These are phyloP conservation scores for Parnassius glacialis DNA, from an alignment of 2,888 invertebrate species.

Conservation along the genomic window DNA sequence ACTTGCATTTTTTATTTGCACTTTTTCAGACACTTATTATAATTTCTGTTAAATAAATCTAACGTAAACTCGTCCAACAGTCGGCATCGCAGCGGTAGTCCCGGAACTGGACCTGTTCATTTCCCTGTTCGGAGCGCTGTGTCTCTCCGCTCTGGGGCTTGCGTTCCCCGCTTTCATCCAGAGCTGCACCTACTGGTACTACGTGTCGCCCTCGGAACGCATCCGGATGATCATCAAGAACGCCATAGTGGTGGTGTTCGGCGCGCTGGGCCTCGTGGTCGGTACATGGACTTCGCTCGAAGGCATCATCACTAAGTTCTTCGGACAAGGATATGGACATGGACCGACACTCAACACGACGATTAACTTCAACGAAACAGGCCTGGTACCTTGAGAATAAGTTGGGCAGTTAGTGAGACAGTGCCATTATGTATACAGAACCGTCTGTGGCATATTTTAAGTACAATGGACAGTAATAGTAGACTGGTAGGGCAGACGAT, in stretches of 20 bases:
- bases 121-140: conserved; percentile 92
- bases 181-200: conserved; percentile 89
- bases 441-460: conserved; percentile 43
- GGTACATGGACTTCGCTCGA: conserved; percentile 86
- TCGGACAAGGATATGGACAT: conserved; percentile 33
- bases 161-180: conserved; percentile 95
- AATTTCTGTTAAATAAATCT: no score
- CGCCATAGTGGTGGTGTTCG: conserved; percentile 83
- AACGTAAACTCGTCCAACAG: conserved; percentile 64
- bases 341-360: conserved; percentile 32
- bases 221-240: conserved; percentile 83
- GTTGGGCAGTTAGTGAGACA: conserved; percentile 30
- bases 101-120: conserved; percentile 91
- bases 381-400: conserved; percentile 29
- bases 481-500: not conserved
- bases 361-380: conserved; percentile 33
- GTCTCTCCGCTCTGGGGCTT: conserved; percentile 92
- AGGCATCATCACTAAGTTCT: conserved; percentile 82
- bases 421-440: conserved; percentile 49
- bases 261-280: conserved; percentile 83
- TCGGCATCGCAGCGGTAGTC: conserved; percentile 90
- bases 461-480: conserved; percentile 30
- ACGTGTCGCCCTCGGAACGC: conserved; percentile 76
- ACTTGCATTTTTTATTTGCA: no score
- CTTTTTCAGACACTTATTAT: no score